Base-by-base conservation (phyloP, 2,797 vertebrate species). In the Numenius phaeopus region DNA sequence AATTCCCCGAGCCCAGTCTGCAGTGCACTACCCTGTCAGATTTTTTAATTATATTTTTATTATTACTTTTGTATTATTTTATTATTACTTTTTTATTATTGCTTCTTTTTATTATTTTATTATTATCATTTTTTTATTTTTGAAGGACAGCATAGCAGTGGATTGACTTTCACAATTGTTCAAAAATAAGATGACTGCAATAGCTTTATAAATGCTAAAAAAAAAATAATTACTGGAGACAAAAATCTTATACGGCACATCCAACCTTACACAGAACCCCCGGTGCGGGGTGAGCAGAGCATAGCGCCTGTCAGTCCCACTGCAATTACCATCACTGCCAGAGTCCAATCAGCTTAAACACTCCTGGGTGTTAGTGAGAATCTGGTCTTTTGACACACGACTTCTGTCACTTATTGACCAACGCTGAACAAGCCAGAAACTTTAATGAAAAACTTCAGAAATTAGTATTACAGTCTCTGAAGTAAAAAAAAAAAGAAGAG, bases 1-100 rank as follows among this genome's bases (percentile, higher is more conserved):
- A 6, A 40, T 67, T 64, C 71, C 44, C 54, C 0, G 0, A 81
- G 27, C n/a, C 58, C 10, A 3, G 27, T 54, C 50, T 19, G 0
- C 32, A 64, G 11, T 7, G 14, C 20, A 76, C n/a, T n/a, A n/a
- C 9, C 18, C 20, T 27, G 11, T 6, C 26, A 21, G 23, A 19
- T 52, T 44, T 26, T 52, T 29, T 37, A 37, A 37, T 37, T 37
- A 37, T 37, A 37, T 37, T 44, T 26, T 52, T 29, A 17, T 27
- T 52, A 50, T 27, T 49, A 49, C 21, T 49, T 13, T 13, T 50
- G 10, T 24, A 14, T 52, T 26, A 52, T 27, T 52, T 11, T 29
- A 52, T 29, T 52, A 52, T 9, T 16, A 52, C 14, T n/a, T 52
- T 52, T 52, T 52, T 7, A 17, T 17, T 29, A 52, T 10, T 29